These are phyloP conservation scores for Platycheirus rosarum DNA, from an alignment of 2,888 invertebrate species.

Conservation along the genomic window DNA sequence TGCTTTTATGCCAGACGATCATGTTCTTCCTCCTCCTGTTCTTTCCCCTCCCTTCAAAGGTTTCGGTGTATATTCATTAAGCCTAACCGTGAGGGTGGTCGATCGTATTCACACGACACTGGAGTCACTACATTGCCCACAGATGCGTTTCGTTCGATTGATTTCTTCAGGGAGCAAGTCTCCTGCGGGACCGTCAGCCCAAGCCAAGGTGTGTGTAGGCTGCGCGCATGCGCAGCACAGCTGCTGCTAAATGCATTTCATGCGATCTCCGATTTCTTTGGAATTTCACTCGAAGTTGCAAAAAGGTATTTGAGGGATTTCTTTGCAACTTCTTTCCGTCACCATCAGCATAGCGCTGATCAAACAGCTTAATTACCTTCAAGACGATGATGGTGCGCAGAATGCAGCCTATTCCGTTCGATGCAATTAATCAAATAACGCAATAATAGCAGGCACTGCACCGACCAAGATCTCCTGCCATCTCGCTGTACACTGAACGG, in stretches of 20 bases:
- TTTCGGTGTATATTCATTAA: conserved; percentile 61
- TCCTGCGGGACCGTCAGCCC: neutral
- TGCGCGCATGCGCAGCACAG: conserved; percentile 38
- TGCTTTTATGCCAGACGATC: conserved; percentile 35
- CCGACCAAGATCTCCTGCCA: neutral
- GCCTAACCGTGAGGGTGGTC: conserved; percentile 68
- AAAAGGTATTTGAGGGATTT: conserved; percentile 30
- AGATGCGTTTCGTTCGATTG: conserved; percentile 64
- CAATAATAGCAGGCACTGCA: conserved; percentile 38
- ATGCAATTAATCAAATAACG: conserved; percentile 66
- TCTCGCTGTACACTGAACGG: conserved; percentile 9
- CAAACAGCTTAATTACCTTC: conserved; percentile 69
- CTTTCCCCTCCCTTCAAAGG: conserved; percentile 9
- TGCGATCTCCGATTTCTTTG: conserved; percentile 57
- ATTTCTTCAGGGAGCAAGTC: conserved; percentile 37
- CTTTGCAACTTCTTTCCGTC: conserved; percentile 12
- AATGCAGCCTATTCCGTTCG: conserved; percentile 60
- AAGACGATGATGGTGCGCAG: conserved; percentile 34
- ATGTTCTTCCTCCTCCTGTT: conserved; percentile 49
- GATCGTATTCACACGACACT: conserved; percentile 64
- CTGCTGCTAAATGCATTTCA: conserved; percentile 20
- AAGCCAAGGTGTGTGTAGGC: conserved; percentile 40
- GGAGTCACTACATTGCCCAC: conserved; percentile 41
- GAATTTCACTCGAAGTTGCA: conserved; percentile 45
- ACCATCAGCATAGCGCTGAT: conserved; percentile 20